Percentiles rank a stretch among this genome's conserved stretches.
phyloP scores from a whole-genome alignment of 2,113 vertebrate genomes.

The Pavo muticus region DNA sequence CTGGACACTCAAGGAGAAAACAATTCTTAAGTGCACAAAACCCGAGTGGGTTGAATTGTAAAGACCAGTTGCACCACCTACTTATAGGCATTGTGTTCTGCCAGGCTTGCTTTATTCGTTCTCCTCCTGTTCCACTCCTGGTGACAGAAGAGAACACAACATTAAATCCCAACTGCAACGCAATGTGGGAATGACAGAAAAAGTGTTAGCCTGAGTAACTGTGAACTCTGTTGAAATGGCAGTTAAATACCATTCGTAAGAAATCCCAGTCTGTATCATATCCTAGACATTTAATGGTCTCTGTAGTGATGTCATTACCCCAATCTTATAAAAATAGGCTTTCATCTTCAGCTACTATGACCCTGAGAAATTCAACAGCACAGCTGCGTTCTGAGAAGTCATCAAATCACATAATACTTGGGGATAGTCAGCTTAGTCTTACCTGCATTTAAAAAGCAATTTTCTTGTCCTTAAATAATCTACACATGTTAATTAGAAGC shows the following conservation, averaged over 20 bases:
- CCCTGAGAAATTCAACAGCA: background rate
- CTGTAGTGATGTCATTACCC: background rate
- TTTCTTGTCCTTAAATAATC: conserved; percentile 76
- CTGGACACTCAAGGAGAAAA: background rate
- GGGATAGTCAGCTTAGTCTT: conserved; percentile 44
- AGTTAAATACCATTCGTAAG: background rate
- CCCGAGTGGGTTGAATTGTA: background rate
- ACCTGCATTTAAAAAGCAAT: conserved; percentile 76
- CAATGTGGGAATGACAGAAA: background rate
- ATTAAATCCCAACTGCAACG: background rate
- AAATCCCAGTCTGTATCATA: background rate
- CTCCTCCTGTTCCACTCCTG: background rate
- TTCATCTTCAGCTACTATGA: background rate
- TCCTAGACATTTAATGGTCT: background rate
- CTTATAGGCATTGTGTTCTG: background rate
- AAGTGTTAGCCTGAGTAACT: background rate
- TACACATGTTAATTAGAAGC: conserved; percentile 72
- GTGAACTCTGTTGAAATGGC: background rate
- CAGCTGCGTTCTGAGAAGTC: background rate
- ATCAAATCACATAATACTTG: conserved; percentile 31
- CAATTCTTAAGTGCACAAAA: background rate
- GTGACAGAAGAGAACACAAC: background rate
- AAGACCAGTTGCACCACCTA: background rate
- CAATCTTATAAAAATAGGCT: background rate
- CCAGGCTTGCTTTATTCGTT: background rate